Conservation (phyloP, 1,140 invertebrate genomes). For the Latrodectus geometricus region DNA sequence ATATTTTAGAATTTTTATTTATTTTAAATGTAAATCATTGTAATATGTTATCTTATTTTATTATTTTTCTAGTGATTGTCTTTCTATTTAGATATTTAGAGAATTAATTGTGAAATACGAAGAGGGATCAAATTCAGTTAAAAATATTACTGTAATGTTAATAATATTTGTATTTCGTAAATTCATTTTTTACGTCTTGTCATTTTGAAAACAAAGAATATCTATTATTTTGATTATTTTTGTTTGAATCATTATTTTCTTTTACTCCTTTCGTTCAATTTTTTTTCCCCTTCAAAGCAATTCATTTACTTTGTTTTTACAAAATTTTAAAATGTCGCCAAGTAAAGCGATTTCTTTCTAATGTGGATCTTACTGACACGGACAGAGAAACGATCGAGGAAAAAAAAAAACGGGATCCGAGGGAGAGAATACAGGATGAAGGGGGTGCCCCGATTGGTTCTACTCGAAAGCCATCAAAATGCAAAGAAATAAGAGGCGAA, state of each 20-base stretch:
- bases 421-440: conserved; percentile 26
- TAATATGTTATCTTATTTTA: too few relatives aligned
- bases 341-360: background rate
- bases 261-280: background rate
- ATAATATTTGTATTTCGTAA: too few relatives aligned
- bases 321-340: conserved; percentile 11
- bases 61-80: too few relatives aligned
- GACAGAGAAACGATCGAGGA: background rate
- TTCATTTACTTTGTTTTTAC: background rate
- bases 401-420: conserved; percentile 19
- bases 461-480: conserved; percentile 51
- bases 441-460: conserved; percentile 47
- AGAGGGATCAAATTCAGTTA: too few relatives aligned
- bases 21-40: too few relatives aligned
- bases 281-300: background rate
- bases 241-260: background rate
- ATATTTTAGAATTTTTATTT: too few relatives aligned
- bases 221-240: too few relatives aligned
- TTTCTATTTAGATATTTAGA: too few relatives aligned
- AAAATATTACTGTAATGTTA: too few relatives aligned
- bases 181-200: too few relatives aligned
- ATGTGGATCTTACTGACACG: background rate
- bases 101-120: too few relatives aligned
- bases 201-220: too few relatives aligned
- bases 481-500: conserved; percentile 49